phyloP scores from a whole-genome alignment of 2,888 invertebrate species.

The Oeneis ivallda region DNA sequence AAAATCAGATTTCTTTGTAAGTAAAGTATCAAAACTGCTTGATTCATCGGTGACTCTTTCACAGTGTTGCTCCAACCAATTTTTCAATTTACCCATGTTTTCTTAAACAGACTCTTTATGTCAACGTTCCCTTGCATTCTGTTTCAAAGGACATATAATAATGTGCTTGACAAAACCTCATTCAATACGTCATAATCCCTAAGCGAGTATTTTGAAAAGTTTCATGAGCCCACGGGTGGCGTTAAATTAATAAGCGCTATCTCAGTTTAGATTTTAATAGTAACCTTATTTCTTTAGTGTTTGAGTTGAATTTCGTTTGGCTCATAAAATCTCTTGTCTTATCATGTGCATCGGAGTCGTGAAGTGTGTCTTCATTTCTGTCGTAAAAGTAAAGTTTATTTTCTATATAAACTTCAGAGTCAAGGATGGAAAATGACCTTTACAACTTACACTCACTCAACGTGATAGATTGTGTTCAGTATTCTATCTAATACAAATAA shows the following conservation, averaged over 20 bases:
- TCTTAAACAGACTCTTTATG: too few relatives aligned
- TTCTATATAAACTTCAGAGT: slow-evolving; percentile 33
- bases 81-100: too few relatives aligned
- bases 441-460: background rate
- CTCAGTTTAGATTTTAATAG: slow-evolving; percentile 11
- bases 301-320: slow-evolving; percentile 21
- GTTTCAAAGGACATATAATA: slow-evolving; percentile 25
- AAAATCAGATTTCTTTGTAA: too few relatives aligned
- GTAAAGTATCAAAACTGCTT: too few relatives aligned
- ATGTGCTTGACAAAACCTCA: slow-evolving; percentile 31
- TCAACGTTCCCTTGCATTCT: background rate
- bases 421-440: background rate
- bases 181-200: slow-evolving; percentile 35
- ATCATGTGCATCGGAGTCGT: slow-evolving; percentile 33
- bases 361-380: slow-evolving; percentile 34
- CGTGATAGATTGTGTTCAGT: background rate
- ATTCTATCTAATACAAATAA: background rate
- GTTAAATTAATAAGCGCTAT: slow-evolving; percentile 36
- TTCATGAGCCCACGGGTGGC: slow-evolving; percentile 32
- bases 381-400: slow-evolving; percentile 35
- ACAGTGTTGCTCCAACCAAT: too few relatives aligned
- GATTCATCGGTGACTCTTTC: too few relatives aligned
- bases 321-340: slow-evolving; percentile 14
- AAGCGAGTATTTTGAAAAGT: slow-evolving; percentile 34
- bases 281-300: background rate